phyloP scores from a whole-genome alignment of 2,797 vertebrate genomes.

The Limosa lapponica region DNA sequence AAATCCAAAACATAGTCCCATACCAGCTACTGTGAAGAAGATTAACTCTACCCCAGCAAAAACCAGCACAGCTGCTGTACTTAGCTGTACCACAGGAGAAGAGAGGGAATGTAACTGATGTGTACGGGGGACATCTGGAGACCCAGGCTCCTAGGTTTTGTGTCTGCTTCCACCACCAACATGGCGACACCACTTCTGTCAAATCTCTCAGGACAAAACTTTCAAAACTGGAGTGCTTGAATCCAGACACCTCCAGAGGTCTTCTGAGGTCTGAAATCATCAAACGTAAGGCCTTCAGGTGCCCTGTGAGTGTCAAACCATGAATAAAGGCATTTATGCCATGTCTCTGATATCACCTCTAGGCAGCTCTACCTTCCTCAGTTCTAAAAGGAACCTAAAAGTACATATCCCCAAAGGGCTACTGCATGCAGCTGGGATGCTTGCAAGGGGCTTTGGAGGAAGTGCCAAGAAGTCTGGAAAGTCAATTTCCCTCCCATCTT shows the following conservation, averaged over 20 bases:
- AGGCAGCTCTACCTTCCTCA: neutral
- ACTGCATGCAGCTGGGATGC: neutral
- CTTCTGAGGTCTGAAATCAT: neutral
- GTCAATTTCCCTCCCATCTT: neutral
- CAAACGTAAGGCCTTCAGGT: neutral
- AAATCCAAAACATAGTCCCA: neutral
- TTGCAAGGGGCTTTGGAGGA: neutral
- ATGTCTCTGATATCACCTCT: neutral
- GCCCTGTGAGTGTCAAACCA: neutral
- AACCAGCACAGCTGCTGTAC: neutral
- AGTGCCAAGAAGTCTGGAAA: neutral
- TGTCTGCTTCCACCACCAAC: neutral
- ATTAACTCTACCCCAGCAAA: neutral
- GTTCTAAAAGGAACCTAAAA: neutral
- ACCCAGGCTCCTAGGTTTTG: neutral
- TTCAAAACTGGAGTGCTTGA: neutral
- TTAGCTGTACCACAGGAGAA: neutral
- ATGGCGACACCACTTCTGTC: neutral
- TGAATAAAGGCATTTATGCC: neutral
- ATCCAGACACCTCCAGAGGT: neutral
- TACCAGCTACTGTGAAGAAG: neutral
- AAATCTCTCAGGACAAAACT: neutral
- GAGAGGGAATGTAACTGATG: neutral
- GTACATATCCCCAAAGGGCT: neutral
- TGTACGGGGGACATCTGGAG: neutral